Base-by-base conservation (phyloP, 2,113 vertebrate species). In the Aleadryas rufinucha region DNA sequence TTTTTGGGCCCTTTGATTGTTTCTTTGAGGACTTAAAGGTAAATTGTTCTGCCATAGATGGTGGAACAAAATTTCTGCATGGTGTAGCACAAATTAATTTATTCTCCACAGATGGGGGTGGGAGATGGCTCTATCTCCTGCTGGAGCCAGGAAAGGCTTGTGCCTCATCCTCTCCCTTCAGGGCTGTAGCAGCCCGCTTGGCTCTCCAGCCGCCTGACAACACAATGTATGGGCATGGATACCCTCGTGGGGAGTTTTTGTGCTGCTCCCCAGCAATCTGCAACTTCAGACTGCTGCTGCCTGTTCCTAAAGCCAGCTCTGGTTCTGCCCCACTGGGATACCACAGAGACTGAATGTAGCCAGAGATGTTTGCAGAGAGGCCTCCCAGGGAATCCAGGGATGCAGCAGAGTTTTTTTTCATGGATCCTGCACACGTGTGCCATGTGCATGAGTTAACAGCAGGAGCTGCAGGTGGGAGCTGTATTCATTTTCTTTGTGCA, bases 381-480 rank as follows among this genome's bases (percentile, higher is more conserved):
- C 80, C 91, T 93, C 82, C 56, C 35, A 5, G 24, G 68, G 57
- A 61, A 59, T 8, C 45, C 49, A 13, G 64, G 74, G 79, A 44
- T 69, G 50, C 86, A 65, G 66, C 70, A 23, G 45, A 87, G 71
- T 37, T n/a, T 80, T 57, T 75, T 54, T 76, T 44, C 63, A 33
- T 50, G 56, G 47, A 28, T 54, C 79, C 60, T 21, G 10, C 52
- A 5, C 1, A 37, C 27, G 1, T 70, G 65, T 65, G 79, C 87
- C 77, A 64, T 31, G 69, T 60, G 57, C 56, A 44, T 39, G 63
- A 87, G 61, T 75, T 77, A 87, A 64, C 50, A n/a, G 87, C 91
- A 57, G 66, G 59, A 70, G 64, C 91, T 89, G 84, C 89, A 90
- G 94, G 93, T 96, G 78, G 90, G 66, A 87, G 64, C 37, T 87